Conservation (phyloP, 2,113 vertebrate species). For the Rutilus rutilus region DNA sequence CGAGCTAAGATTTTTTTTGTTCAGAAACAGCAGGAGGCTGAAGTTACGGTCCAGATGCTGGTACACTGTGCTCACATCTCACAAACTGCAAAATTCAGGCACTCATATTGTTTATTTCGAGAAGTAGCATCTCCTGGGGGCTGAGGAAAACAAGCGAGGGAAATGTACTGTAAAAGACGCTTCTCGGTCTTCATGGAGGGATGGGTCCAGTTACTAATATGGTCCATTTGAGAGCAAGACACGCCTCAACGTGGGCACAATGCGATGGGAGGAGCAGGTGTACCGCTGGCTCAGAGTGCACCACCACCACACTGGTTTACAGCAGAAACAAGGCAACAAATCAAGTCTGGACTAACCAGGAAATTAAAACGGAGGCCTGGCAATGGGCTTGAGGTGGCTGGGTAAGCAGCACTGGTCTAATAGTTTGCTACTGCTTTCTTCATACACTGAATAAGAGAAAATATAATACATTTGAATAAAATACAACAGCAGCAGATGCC, state of each 20-base stretch:
- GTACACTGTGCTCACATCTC: slow-evolving; percentile 38
- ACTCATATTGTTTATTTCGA: slow-evolving; percentile 40
- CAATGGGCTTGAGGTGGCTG: slow-evolving; percentile 19
- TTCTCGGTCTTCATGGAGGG: slow-evolving; percentile 15
- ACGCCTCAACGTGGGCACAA: slow-evolving; percentile 7
- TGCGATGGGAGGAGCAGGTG: slow-evolving; percentile 39
- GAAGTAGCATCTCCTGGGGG: slow-evolving; percentile 30
- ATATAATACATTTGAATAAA: slow-evolving; percentile 52
- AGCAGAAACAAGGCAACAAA: slow-evolving; percentile 43
- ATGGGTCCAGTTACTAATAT: slow-evolving; percentile 43
- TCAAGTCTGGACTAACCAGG: slow-evolving; percentile 24
- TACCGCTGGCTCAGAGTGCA: slow-evolving; percentile 45
- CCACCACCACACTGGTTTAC: slow-evolving; percentile 40
- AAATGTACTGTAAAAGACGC: not conserved
- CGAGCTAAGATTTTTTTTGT: slow-evolving; percentile 26
- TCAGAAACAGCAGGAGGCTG: slow-evolving; percentile 35
- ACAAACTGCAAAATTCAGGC: slow-evolving; percentile 44
- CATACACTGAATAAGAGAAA: slow-evolving; percentile 70
- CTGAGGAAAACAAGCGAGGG: slow-evolving; percentile 43
- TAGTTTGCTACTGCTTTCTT: slow-evolving; percentile 68
- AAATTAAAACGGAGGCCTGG: slow-evolving; percentile 41
- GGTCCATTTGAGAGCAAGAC: slow-evolving; percentile 42
- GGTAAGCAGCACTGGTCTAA: slow-evolving; percentile 80
- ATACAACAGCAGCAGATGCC: slow-evolving; percentile 49
- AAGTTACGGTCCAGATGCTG: slow-evolving; percentile 31